A percentile compares a stretch with the other conserved stretches of the same genome.
Conservation (phyloP, 2,797 vertebrate genomes). For the Hafferia zeledoni region DNA sequence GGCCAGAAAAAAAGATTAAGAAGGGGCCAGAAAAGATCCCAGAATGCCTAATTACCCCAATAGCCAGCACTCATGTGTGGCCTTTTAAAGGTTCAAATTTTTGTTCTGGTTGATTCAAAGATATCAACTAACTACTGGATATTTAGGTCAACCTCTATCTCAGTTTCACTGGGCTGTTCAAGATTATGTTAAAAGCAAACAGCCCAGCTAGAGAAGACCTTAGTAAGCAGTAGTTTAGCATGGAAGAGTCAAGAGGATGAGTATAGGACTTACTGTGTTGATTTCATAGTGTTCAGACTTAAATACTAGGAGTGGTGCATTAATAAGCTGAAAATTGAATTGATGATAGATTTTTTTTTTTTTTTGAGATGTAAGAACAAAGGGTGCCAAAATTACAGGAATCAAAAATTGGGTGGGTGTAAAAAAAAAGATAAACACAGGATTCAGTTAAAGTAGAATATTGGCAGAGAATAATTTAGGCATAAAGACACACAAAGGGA, state of each 20-base stretch:
- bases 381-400: neutral
- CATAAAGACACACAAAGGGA: neutral
- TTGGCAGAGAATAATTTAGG: neutral
- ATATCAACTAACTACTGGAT: neutral
- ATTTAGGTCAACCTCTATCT: neutral
- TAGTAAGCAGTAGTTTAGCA: neutral
- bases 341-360: neutral
- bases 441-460: neutral
- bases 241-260: neutral
- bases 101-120: neutral
- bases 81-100: neutral
- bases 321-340: neutral
- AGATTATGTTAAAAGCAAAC: neutral
- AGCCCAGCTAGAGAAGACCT: neutral
- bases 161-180: neutral
- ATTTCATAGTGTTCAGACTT: neutral
- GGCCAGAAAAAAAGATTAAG: neutral
- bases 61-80: neutral
- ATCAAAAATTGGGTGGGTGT: neutral
- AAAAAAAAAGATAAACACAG: neutral
- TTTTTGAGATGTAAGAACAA: neutral
- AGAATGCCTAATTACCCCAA: neutral
- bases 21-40: neutral
- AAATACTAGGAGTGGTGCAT: neutral
- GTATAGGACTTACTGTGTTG: neutral